Evolutionary conservation across 2,113 vertebrate genomes (phyloP).

Genomic region (Turdus rufiventris): DNA sequence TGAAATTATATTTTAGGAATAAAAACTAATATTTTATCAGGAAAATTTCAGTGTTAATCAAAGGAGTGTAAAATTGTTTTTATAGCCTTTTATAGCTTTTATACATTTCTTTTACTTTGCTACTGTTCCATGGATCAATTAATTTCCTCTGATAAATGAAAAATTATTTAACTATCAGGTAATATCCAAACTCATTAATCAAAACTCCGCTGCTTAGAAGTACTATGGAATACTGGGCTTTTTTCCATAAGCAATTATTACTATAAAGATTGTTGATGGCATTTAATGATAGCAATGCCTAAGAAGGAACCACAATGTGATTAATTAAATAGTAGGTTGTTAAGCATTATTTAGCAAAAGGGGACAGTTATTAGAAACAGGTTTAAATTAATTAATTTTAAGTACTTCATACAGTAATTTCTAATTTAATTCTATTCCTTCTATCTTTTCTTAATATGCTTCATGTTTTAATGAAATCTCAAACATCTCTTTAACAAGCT

Average conservation of each 20-base stretch:
- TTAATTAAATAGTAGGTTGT: background rate
- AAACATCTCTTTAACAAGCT: background rate
- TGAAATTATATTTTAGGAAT: background rate
- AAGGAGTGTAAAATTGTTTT: background rate
- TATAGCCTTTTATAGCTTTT: background rate
- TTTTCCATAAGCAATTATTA: conserved; percentile 1
- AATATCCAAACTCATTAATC: conserved; percentile 22
- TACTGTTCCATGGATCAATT: conserved; percentile 8
- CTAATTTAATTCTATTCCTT: background rate
- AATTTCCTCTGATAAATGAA: background rate
- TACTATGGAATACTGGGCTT: background rate
- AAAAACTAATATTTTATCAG: background rate
- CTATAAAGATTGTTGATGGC: conserved; percentile 9
- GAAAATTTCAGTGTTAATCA: background rate
- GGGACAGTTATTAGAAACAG: background rate
- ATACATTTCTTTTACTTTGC: background rate
- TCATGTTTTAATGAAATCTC: background rate
- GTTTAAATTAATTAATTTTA: background rate
- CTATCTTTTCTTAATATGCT: background rate
- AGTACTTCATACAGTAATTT: background rate
- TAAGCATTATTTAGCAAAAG: background rate
- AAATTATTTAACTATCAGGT: conserved; percentile 9
- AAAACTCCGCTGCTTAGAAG: background rate
- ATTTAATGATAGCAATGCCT: background rate
- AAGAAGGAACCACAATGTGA: background rate